These are phyloP conservation scores for Leptinotarsa peninsularis DNA, from an alignment of 2,888 invertebrate species.

Conservation along the genomic window DNA sequence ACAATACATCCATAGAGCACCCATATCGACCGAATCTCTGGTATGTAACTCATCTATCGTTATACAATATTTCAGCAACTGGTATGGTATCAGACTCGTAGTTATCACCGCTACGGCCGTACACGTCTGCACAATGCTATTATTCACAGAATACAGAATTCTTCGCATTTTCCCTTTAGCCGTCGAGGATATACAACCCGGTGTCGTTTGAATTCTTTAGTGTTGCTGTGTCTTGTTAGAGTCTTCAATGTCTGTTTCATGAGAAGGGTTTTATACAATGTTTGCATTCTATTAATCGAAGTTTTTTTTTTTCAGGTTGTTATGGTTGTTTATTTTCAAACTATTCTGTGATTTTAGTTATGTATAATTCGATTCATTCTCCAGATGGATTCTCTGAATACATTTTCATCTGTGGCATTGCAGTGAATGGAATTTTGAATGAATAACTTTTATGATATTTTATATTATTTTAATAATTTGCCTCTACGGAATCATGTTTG, in stretches of 20 bases:
- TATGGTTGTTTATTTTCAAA: too few relatives aligned
- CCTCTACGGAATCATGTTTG: too few relatives aligned
- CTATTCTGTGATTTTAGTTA: too few relatives aligned
- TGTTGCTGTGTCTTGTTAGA: constrained; percentile 41
- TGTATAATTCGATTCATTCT: too few relatives aligned
- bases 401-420: too few relatives aligned
- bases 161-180: constrained; percentile 59
- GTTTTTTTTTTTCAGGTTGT: too few relatives aligned
- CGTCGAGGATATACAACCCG: constrained; percentile 40
- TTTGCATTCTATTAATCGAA: background rate
- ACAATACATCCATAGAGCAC: constrained; percentile 22
- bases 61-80: constrained; percentile 60
- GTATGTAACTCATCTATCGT: constrained; percentile 60
- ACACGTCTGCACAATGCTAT: constrained; percentile 64
- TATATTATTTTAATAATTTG: too few relatives aligned
- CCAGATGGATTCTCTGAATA: too few relatives aligned
- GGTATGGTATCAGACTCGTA: constrained; percentile 56
- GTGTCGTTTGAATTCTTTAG: constrained; percentile 38
- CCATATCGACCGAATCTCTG: constrained; percentile 53
- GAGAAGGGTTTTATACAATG: constrained; percentile 25
- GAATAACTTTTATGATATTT: too few relatives aligned
- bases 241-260: constrained; percentile 32
- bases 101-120: constrained; percentile 59
- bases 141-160: constrained; percentile 64
- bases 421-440: too few relatives aligned